phyloP scores from a whole-genome alignment of 2,888 invertebrate genomes.

The Polylopha cassiicola region DNA sequence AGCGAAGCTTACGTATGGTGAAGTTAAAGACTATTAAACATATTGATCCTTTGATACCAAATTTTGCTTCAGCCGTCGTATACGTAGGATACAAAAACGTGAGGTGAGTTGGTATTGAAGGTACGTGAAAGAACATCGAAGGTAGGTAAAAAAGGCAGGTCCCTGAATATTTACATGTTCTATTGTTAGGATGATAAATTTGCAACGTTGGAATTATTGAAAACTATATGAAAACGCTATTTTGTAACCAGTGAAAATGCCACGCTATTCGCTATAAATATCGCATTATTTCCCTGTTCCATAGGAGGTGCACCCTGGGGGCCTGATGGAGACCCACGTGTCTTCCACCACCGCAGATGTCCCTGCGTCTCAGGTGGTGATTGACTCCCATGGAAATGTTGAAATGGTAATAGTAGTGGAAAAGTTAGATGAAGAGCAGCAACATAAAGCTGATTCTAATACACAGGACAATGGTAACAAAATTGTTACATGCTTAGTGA shows the following conservation, averaged over 20 bases:
- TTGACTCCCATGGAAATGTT: conserved; percentile 48
- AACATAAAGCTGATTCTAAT: conserved; percentile 24
- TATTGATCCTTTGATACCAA: no score
- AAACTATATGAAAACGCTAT: conserved; percentile 15
- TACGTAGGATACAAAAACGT: conserved; percentile 31
- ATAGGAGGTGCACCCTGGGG: conserved; percentile 58
- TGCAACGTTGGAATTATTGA: conserved; percentile 28
- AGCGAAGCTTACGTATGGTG: no score
- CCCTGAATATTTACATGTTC: conserved; percentile 41
- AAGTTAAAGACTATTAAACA: no score
- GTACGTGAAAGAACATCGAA: conserved; percentile 52
- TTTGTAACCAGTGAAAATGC: conserved; percentile 42
- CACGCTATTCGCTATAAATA: conserved; percentile 43
- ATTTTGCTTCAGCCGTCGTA: no score
- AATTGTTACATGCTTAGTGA: no score
- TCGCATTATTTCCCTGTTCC: conserved; percentile 38
- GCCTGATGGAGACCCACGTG: conserved; percentile 65
- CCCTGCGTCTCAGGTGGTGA: conserved; percentile 47
- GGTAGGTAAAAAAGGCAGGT: conserved; percentile 67
- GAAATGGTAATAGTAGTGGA: conserved; percentile 60
- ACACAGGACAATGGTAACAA: conserved; percentile 26
- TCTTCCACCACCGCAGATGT: conserved; percentile 60
- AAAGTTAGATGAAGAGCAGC: conserved; percentile 45
- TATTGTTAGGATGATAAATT: conserved; percentile 37
- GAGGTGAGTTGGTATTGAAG: conserved; percentile 61